These are phyloP conservation scores for Peromyscus polionotus DNA, from an alignment of 2,113 vertebrate genomes.

Conservation along the genomic window DNA sequence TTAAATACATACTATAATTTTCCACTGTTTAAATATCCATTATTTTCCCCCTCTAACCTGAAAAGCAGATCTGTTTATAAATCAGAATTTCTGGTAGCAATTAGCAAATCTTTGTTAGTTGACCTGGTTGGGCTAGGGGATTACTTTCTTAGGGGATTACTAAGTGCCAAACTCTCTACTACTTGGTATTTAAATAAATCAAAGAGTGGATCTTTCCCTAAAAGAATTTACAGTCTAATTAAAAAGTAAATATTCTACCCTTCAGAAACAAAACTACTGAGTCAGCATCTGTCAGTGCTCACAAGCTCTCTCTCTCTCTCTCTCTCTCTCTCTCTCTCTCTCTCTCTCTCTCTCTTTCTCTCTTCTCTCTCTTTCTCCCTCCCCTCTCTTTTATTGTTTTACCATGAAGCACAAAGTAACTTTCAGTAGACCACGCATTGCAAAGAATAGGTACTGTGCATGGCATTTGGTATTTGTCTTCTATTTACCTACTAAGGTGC, in stretches of 20 bases:
- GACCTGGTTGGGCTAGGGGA: background rate
- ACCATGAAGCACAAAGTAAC: background rate
- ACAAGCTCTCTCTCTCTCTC: background rate
- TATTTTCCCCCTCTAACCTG: background rate
- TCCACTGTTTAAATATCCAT: constrained; percentile 45
- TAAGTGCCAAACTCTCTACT: background rate
- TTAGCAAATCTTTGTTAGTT: constrained; percentile 31
- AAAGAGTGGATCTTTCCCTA: constrained; percentile 20
- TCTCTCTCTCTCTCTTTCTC: background rate
- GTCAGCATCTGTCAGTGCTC: background rate
- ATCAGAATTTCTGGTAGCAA: constrained; percentile 54
- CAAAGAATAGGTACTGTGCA: background rate
- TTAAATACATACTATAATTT: constrained; percentile 52
- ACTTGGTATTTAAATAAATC: constrained; percentile 57
- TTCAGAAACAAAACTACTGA: constrained; percentile 22
- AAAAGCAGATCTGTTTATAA: constrained; percentile 57
- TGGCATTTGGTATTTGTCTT: background rate
- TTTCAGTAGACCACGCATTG: background rate
- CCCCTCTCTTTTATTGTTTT: background rate
- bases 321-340: background rate
- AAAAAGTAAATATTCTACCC: constrained; percentile 22
- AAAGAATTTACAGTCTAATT: constrained; percentile 46
- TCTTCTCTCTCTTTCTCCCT: background rate
- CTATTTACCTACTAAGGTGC: background rate
- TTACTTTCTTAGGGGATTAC: constrained; percentile 28